Conservation (phyloP, 2,113 vertebrate species). For the Dipodomys spectabilis region DNA sequence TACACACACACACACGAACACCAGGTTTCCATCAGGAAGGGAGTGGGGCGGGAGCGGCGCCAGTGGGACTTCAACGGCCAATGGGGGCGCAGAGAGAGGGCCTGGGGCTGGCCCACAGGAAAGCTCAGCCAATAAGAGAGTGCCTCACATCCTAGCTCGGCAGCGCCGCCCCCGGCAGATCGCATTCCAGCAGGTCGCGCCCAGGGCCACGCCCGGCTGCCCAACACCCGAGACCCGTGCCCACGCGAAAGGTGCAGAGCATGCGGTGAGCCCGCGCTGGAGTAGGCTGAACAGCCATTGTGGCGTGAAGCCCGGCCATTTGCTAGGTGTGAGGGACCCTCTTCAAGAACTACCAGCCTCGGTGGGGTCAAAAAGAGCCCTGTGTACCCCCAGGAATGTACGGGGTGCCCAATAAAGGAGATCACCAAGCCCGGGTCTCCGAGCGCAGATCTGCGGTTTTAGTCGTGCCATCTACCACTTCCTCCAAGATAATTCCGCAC, state of each 20-base stretch:
- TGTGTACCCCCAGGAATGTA: neutral
- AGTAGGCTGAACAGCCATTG: neutral
- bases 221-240: neutral
- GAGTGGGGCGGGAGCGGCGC: neutral
- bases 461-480: neutral
- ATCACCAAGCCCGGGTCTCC: neutral
- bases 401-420: neutral
- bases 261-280: neutral
- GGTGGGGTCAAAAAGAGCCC: neutral
- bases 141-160: slow-evolving; percentile 8
- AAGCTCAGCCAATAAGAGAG: slow-evolving; percentile 64
- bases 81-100: slow-evolving; percentile 31
- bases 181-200: neutral
- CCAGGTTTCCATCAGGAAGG: slow-evolving; percentile 12
- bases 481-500: neutral
- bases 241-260: neutral
- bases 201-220: slow-evolving; percentile 66
- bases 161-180: slow-evolving; percentile 19
- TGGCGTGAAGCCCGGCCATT: neutral
- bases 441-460: neutral
- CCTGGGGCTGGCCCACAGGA: slow-evolving; percentile 52
- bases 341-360: neutral
- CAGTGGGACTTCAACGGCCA: slow-evolving; percentile 31
- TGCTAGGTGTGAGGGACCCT: neutral
- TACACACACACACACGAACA: too few relatives aligned